These are phyloP conservation scores for Xestoiulus laeticollis DNA, from an alignment of 2,888 invertebrate genomes.

Conservation along the genomic window DNA sequence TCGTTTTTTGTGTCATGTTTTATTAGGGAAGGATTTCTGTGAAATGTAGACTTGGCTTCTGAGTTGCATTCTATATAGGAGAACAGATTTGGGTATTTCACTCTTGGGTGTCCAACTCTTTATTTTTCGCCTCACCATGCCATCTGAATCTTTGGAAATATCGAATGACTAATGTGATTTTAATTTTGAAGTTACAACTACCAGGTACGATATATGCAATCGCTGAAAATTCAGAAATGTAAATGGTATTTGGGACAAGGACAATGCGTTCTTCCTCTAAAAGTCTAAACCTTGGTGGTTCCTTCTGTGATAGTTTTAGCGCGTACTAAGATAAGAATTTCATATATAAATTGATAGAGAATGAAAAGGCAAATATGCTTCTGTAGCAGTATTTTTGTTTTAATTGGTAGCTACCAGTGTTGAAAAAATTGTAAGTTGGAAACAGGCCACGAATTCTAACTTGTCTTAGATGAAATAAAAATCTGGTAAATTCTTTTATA, in stretches of 20 bases:
- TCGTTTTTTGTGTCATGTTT: neutral
- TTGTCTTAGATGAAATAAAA: too few relatives aligned
- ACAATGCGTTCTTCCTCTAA: neutral
- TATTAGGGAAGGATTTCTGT: neutral
- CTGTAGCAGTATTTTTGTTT: too few relatives aligned
- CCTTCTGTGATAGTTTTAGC: neutral
- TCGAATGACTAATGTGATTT: neutral
- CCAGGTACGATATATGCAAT: constrained; percentile 9
- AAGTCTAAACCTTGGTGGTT: neutral
- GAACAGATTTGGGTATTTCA: neutral
- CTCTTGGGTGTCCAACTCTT: neutral
- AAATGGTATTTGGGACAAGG: constrained; percentile 29
- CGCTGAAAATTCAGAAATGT: constrained; percentile 16
- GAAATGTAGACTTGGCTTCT: neutral
- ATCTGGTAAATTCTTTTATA: too few relatives aligned
- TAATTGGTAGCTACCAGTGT: too few relatives aligned
- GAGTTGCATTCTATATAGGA: too few relatives aligned
- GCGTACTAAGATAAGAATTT: neutral
- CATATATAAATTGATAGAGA: too few relatives aligned
- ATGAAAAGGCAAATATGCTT: too few relatives aligned
- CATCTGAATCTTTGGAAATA: neutral
- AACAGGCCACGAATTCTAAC: too few relatives aligned
- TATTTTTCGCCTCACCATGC: neutral
- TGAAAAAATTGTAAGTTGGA: too few relatives aligned
- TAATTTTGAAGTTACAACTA: neutral